Evolutionary conservation across 37 sponge, comb jelly and placozoan genomes (phyloP).

Genomic region (Sycon ciliatum): DNA sequence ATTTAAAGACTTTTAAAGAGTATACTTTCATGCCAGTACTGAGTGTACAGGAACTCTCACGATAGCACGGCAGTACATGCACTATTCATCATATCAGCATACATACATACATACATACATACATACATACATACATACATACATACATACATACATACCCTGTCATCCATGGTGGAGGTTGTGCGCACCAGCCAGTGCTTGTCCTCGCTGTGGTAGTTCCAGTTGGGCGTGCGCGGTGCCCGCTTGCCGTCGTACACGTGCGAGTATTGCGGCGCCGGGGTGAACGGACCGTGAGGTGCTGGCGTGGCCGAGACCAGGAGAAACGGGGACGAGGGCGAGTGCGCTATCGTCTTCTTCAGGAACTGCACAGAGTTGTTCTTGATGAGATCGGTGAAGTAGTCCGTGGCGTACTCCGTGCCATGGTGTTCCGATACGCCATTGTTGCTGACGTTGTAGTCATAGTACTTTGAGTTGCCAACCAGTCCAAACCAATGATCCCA

Average conservation of each 20-base stretch:
- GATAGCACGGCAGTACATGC: no score
- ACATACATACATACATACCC: no score
- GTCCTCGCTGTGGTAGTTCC: constrained; percentile 47
- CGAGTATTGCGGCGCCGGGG: constrained; percentile 67
- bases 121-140: no score
- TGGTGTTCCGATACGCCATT: constrained; percentile 26
- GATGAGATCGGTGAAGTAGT: constrained; percentile 65
- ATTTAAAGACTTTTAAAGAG: no score
- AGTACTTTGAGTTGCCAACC: constrained; percentile 50
- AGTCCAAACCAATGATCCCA: constrained; percentile 53
- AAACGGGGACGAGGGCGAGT: constrained; percentile 25
- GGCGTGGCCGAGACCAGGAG: constrained; percentile 58
- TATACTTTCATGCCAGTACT: no score
- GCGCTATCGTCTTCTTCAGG: constrained; percentile 26
- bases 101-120: no score
- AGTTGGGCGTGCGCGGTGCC: constrained; percentile 68
- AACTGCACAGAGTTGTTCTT: constrained; percentile 45
- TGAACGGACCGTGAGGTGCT: constrained; percentile 70
- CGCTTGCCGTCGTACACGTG: constrained; percentile 20
- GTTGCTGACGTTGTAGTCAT: constrained; percentile 31
- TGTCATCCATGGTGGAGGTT: constrained; percentile 32
- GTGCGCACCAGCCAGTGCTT: constrained; percentile 55
- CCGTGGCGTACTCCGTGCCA: constrained; percentile 33
- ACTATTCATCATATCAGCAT: no score
- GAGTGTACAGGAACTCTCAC: no score